These are phyloP conservation scores for Anser brachyrhynchus DNA, from an alignment of 2,113 vertebrate genomes.

Conservation along the genomic window DNA sequence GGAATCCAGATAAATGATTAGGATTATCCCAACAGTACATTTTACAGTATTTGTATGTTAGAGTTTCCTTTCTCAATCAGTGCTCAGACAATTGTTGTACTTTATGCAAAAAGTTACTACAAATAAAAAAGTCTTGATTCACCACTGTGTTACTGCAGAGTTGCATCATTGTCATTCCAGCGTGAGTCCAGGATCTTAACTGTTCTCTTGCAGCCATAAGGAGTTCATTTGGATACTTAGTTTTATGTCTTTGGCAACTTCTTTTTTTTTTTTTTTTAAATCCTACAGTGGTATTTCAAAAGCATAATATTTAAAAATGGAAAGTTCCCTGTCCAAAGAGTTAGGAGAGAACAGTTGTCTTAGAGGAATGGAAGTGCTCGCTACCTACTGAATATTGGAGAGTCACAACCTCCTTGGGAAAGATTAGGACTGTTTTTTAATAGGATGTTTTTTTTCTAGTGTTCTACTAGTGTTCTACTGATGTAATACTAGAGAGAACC, in stretches of 20 bases:
- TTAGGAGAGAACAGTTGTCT: constrained; percentile 19
- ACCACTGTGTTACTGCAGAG: neutral
- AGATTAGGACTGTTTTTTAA: neutral
- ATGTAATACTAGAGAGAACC: neutral
- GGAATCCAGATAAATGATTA: neutral
- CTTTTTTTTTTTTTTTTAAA: neutral
- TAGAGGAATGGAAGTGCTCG: neutral
- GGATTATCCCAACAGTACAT: neutral
- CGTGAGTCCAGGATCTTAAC: neutral
- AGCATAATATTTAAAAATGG: constrained; percentile 7
- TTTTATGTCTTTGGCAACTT: neutral
- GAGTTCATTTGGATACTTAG: neutral
- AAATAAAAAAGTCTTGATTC: constrained; percentile 15
- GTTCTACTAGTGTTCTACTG: neutral
- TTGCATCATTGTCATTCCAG: neutral
- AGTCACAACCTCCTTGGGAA: neutral
- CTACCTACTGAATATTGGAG: neutral
- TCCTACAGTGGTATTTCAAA: neutral
- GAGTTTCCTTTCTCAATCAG: neutral
- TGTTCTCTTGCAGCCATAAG: neutral
- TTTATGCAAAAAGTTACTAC: neutral
- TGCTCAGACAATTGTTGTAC: neutral
- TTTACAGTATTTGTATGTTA: neutral
- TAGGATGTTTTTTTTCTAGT: neutral
- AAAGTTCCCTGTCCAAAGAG: neutral